A percentile compares a stretch with the other conserved stretches of the same genome.
Conservation (phyloP, 2,113 vertebrate genomes). For the Epinephelus moara region DNA sequence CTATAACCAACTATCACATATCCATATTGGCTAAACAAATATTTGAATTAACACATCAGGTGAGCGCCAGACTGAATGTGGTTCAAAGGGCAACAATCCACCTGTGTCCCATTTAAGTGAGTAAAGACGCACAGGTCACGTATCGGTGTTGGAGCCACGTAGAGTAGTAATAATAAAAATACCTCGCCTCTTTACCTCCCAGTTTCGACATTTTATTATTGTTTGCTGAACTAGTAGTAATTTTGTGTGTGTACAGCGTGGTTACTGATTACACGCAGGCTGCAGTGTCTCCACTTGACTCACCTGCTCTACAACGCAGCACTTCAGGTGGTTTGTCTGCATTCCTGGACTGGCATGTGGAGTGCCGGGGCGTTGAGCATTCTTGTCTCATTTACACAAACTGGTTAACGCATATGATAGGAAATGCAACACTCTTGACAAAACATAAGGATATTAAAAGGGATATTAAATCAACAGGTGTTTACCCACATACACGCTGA, state of each 20-base stretch:
- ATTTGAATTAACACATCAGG: constrained; percentile 14
- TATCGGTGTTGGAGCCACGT: not conserved
- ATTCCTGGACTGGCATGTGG: constrained; percentile 57
- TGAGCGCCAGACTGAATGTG: not conserved
- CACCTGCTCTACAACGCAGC: constrained; percentile 40
- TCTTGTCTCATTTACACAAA: not conserved
- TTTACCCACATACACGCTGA: not conserved
- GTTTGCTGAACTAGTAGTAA: constrained; percentile 21
- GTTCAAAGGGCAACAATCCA: constrained; percentile 14
- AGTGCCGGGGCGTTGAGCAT: not conserved
- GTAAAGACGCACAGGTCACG: not conserved
- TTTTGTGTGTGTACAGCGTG: constrained; percentile 17
- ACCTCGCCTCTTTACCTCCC: not conserved
- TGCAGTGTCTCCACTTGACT: constrained; percentile 19
- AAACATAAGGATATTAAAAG: not conserved
- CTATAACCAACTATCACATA: not conserved
- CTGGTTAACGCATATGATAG: not conserved
- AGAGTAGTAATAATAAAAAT: not conserved
- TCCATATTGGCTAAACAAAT: constrained; percentile 14
- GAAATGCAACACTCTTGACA: not conserved
- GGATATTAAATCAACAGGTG: constrained; percentile 4
- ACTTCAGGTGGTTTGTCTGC: constrained; percentile 52
- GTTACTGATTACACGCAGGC: constrained; percentile 56
- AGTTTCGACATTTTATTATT: constrained; percentile 17
- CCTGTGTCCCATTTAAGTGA: constrained; percentile 18